Conservation (phyloP, 1,140 invertebrate species). For the Coenobita brevimanus region DNA sequence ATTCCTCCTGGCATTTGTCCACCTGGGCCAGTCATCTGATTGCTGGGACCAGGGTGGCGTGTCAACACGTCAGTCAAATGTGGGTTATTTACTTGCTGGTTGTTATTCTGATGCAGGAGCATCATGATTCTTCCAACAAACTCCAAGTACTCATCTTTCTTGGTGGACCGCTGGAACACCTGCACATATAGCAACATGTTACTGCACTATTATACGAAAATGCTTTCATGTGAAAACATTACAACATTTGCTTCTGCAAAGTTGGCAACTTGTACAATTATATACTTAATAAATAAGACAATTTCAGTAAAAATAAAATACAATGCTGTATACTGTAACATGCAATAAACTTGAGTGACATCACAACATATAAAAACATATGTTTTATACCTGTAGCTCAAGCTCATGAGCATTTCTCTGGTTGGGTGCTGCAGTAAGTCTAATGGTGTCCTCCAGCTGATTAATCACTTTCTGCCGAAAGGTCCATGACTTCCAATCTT, state of each 20-base stretch:
- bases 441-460: constrained; percentile 58
- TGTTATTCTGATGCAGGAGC: constrained; percentile 40
- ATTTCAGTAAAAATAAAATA: not conserved
- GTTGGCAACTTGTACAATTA: not conserved
- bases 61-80: constrained; percentile 53
- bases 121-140: constrained; percentile 39
- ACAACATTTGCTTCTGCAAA: not conserved
- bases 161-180: constrained; percentile 52
- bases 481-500: constrained; percentile 54
- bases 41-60: constrained; percentile 41
- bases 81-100: constrained; percentile 45
- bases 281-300: too few species aligned
- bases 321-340: not conserved
- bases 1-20: constrained; percentile 14
- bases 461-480: constrained; percentile 49
- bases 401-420: constrained; percentile 53
- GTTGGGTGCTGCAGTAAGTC: constrained; percentile 28
- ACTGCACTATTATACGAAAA: not conserved
- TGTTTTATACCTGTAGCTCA: constrained; percentile 48
- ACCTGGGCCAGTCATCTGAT: constrained; percentile 36
- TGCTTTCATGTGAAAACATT: not conserved
- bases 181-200: constrained; percentile 11
- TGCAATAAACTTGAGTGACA: not conserved
- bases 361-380: not conserved
- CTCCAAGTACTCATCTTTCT: constrained; percentile 52